Percentiles rank a stretch among this genome's conserved stretches.
Conservation (phyloP, 64 coral and sea anemone species). For the Platygyra sinensis region DNA sequence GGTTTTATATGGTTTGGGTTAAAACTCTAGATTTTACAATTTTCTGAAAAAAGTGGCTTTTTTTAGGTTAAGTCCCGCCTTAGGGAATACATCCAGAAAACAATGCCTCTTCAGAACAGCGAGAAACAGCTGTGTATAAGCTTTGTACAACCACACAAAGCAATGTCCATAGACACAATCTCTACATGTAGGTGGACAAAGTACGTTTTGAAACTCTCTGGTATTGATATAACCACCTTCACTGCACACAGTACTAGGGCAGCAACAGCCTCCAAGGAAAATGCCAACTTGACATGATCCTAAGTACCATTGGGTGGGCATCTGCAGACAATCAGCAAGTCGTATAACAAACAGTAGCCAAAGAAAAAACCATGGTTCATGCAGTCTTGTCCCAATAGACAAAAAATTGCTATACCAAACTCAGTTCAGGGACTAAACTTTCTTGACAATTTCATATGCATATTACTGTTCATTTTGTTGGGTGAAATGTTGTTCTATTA, state of each 20-base stretch:
- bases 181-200: slow-evolving; percentile 3
- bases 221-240: slow-evolving; percentile 19
- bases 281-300: neutral
- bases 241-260: neutral
- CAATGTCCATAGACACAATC: slow-evolving; percentile 33
- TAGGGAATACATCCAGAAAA: slow-evolving; percentile 37
- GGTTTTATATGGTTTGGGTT: no score
- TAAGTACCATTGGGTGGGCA: neutral
- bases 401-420: no score
- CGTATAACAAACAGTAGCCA: slow-evolving; percentile 43
- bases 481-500: no score
- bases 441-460: no score
- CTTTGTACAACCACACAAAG: slow-evolving; percentile 33
- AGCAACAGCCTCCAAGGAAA: no score
- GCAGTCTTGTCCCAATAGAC: no score
- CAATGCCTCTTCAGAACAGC: neutral
- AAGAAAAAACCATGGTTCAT: no score
- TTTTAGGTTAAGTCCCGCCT: no score
- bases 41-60: no score
- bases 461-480: no score
- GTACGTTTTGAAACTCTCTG: slow-evolving; percentile 18
- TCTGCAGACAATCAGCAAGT: slow-evolving; percentile 25
- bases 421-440: no score
- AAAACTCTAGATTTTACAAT: no score
- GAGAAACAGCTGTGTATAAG: neutral